Conservation (phyloP, 2,888 invertebrate genomes). For the Drosophila maculinotata region DNA sequence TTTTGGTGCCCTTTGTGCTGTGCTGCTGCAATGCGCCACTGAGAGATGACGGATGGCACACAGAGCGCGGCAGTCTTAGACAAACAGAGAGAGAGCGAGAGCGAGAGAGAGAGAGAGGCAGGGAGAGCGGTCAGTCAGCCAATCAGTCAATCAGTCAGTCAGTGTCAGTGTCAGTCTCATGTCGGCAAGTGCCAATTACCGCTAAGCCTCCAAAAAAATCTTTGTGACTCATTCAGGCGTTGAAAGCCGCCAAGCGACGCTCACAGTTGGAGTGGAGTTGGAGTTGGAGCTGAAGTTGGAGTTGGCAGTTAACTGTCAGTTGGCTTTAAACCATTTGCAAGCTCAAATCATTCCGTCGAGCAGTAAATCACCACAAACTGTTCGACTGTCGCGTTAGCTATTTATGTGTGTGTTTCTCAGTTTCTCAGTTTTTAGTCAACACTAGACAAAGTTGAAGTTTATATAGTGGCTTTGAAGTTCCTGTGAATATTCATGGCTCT, state of each 20-base stretch:
- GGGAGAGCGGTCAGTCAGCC: slow-evolving; percentile 3
- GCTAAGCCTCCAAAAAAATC: slow-evolving; percentile 40
- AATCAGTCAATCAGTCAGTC: slow-evolving; percentile 12
- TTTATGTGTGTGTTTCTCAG: not conserved
- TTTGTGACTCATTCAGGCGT: slow-evolving; percentile 63
- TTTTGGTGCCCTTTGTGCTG: slow-evolving; percentile 48
- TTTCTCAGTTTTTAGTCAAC: too few relatives aligned
- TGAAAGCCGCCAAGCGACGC: slow-evolving; percentile 49
- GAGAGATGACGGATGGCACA: not conserved
- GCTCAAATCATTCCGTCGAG: slow-evolving; percentile 22
- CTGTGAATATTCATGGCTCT: too few relatives aligned
- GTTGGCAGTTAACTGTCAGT: slow-evolving; percentile 26
- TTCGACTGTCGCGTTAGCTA: not conserved
- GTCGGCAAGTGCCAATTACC: slow-evolving; percentile 69
- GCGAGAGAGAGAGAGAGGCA: slow-evolving; percentile 3
- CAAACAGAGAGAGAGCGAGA: not conserved
- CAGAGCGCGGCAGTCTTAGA: not conserved
- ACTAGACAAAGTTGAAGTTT: slow-evolving; percentile 7
- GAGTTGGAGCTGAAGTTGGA: slow-evolving; percentile 27
- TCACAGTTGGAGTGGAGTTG: slow-evolving; percentile 19
- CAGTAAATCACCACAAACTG: slow-evolving; percentile 25
- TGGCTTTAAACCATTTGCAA: slow-evolving; percentile 18
- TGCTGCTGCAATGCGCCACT: slow-evolving; percentile 56
- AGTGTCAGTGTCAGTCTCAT: slow-evolving; percentile 36
- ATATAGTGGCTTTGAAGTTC: too few relatives aligned